Conservation (phyloP, 2,113 vertebrate species). For the Pan troglodytes region NHGRI_mPanTro3-v2.1_pri NC_072407.2:72403001-72403500, state of each 20-base stretch:
- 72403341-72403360: fast-evolving
- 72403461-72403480: too few relatives aligned
- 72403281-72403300: neutral
- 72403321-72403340: neutral
- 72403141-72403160: neutral
- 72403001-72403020: neutral
- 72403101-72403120: neutral
- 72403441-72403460: too few relatives aligned
- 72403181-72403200: too few relatives aligned
- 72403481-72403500: too few relatives aligned
- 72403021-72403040: neutral
- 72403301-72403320: fast-evolving
- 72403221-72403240: neutral
- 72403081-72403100: neutral
- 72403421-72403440: neutral
- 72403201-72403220: neutral
- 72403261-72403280: neutral
- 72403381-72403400: neutral
- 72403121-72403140: neutral
- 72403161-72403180: neutral
- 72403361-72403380: fast-evolving
- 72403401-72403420: neutral
- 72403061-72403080: neutral
- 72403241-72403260: neutral
- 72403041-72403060: neutral